Evolutionary conservation across 2,797 vertebrate genomes (phyloP), one percentile per base, ranked within the genome.

Genomic region (Enteromius treurensis): DNA sequence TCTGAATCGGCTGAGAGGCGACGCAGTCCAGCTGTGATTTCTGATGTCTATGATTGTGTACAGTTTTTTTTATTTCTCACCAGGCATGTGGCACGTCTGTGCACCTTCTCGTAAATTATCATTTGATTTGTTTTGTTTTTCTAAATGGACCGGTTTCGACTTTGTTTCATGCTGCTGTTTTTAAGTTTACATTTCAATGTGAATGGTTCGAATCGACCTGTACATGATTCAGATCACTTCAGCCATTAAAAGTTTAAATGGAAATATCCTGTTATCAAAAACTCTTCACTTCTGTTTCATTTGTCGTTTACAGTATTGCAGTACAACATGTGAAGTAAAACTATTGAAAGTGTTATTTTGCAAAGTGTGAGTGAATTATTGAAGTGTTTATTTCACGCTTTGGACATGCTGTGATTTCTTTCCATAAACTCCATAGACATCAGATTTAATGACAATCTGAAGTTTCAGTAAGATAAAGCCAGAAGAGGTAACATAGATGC

Each of bases 181-280:
- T 75, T 86, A 77, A 34, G 55, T 73, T 81, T 68, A 87, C 80
- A 69, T 90, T 92, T 86, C 86, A 88, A 85, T 89, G 91, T 93
- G 84, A 90, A 87, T 88, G 67, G 85, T 91, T 94, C n/a, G n/a
- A n/a, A n/a, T n/a, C n/a, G n/a, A n/a, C n/a, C n/a, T n/a, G n/a
- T n/a, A n/a, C 86, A 88, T 86, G 68, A 71, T 85, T 88, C 87
- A 88, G 89, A 88, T 89, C 88, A 91, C 89, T 90, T 87, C 88
- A 89, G 85, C 75, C 86, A 94, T 92, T 92, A 93, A 93, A 94
- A 84, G 77, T 81, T 84, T 84, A 82, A 84, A 88, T 87, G 85
- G 86, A 90, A 84, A 86, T 76, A 90, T 85, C 87, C 87, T 90
- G 87, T 88, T 84, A 87, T 76, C n/a, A 82, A 37, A 78, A 79